Base-by-base conservation (phyloP, 1,140 invertebrate genomes). In the Drosophila persimilis region DNA sequence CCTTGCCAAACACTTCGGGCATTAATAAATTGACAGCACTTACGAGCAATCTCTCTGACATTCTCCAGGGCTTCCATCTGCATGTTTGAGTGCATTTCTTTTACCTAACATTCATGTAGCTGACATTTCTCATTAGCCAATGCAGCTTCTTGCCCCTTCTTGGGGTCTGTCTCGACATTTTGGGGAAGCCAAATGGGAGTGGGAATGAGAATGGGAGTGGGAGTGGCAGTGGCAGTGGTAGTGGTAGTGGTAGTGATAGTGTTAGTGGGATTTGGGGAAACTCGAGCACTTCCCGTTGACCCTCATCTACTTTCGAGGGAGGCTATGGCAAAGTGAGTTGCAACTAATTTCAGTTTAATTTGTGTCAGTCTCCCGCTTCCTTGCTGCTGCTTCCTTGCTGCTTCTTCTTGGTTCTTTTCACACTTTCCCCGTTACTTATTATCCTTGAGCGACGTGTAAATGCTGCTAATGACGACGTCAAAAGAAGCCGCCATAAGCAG, bases 301-400 rank as follows among this genome's bases (percentile, higher is more conserved):
- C 41, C 39, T 29, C 54, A 31, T 31, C 31, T 20, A 31, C 46
- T 46, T 47, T 39, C 35, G 46, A 11, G 24, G 24, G 4, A 11
- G 6, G 26, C 26, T 35, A 31, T 17, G 29, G 44, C 67, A 57
- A 66, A 83, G 75, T 79, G 78, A 88, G 84, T 79, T 89, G 79
- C 76, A 88, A 88, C 83, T 88, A 88, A 88, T 88, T 88, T 88
- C 78, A 79, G 79, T 83, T 86, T 86, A 86, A 86, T 86, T 86
- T 86, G 83, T 86, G 83, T 86, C 83, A 88, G 74, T 81, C 70
- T 78, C 48, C 61, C 43, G 55, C 65, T 54, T 54, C 73, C 11
- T 20, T 11, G 31, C 31, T 31, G 31, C 31, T 46, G 3, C 24
- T 15, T 15, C 15, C 15, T 15, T 64, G 29, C 39, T 48, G 26